These are phyloP conservation scores for Linnaemya vulpina DNA, from an alignment of 2,888 invertebrate genomes.

Conservation along the genomic window DNA sequence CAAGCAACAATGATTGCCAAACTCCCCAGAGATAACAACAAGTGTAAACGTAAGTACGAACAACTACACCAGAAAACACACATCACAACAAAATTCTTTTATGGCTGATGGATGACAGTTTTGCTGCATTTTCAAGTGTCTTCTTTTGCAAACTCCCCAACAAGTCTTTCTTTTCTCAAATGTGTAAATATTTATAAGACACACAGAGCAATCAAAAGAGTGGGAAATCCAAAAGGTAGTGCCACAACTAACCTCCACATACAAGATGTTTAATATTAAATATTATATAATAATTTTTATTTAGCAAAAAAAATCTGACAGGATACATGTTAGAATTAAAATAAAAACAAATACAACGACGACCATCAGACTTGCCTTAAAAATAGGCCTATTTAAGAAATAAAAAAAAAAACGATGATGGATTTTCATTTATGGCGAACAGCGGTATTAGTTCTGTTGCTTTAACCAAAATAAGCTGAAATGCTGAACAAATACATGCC, in stretches of 20 bases:
- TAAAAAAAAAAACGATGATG: not conserved
- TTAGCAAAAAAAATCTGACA: slow-evolving; percentile 36
- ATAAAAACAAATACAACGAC: not conserved
- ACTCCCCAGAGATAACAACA: slow-evolving; percentile 67
- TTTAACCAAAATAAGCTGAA: slow-evolving; percentile 4
- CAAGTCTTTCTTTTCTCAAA: not conserved
- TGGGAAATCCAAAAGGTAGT: slow-evolving; percentile 20
- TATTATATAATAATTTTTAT: slow-evolving; percentile 36
- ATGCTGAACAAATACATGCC: slow-evolving; percentile 14
- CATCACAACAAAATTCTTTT: slow-evolving; percentile 53
- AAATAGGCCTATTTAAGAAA: slow-evolving; percentile 29
- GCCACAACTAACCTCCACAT: not conserved
- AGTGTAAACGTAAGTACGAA: slow-evolving; percentile 69
- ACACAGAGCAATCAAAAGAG: slow-evolving; percentile 26
- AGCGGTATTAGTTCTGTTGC: slow-evolving; percentile 2
- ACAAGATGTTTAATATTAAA: slow-evolving; percentile 15
- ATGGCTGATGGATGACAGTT: slow-evolving; percentile 59
- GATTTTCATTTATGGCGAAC: slow-evolving; percentile 32
- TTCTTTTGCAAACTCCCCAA: slow-evolving; percentile 13
- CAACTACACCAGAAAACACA: slow-evolving; percentile 60
- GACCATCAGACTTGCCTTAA: slow-evolving; percentile 28
- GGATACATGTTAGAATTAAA: slow-evolving; percentile 45
- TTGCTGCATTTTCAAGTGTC: slow-evolving; percentile 3
- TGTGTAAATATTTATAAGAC: not conserved
- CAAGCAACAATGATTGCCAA: slow-evolving; percentile 36